Conservation (phyloP, 2,797 vertebrate genomes). For the Ctenochaetus hawaiiensis region DNA sequence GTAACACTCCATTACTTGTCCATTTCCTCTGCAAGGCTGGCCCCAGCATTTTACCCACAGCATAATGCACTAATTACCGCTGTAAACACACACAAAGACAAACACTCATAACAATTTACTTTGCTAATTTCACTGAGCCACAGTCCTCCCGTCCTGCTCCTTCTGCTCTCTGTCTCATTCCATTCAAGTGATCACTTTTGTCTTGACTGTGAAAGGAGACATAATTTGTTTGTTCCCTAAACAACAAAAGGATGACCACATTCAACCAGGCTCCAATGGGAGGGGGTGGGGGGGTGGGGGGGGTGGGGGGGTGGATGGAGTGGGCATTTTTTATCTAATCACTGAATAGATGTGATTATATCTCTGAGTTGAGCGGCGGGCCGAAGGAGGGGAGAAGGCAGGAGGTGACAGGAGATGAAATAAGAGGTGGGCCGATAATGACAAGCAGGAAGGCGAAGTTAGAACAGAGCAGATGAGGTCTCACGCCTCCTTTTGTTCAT, state of each 20-base stretch:
- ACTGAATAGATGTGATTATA: constrained; percentile 67
- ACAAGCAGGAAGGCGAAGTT: constrained; percentile 42
- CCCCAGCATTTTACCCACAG: constrained; percentile 74
- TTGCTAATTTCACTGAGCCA: constrained; percentile 46
- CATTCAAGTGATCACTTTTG: constrained; percentile 35
- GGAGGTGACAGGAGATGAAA: constrained; percentile 50
- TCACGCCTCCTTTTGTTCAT: constrained; percentile 33
- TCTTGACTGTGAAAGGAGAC: constrained; percentile 31
- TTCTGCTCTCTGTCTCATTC: constrained; percentile 35
- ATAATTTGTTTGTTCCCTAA: constrained; percentile 68
- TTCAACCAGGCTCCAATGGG: constrained; percentile 23
- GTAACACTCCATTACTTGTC: constrained; percentile 75
- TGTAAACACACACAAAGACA: constrained; percentile 74
- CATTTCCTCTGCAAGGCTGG: constrained; percentile 73
- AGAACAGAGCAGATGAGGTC: constrained; percentile 51
- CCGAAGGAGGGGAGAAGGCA: constrained; percentile 10
- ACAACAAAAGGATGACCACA: constrained; percentile 46
- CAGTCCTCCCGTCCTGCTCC: constrained; percentile 19
- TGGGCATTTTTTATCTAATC: constrained; percentile 60
- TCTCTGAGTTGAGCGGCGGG: constrained; percentile 26
- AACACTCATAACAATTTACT: constrained; percentile 73
- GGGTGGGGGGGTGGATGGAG: constrained; percentile 17
- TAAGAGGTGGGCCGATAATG: constrained; percentile 63
- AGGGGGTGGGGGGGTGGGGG: constrained; percentile 9
- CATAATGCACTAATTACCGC: constrained; percentile 80